Percentiles rank a stretch among this genome's conserved stretches.
phyloP scores from a whole-genome alignment of 2,113 vertebrate species.

The Leptocoma aspasia region DNA sequence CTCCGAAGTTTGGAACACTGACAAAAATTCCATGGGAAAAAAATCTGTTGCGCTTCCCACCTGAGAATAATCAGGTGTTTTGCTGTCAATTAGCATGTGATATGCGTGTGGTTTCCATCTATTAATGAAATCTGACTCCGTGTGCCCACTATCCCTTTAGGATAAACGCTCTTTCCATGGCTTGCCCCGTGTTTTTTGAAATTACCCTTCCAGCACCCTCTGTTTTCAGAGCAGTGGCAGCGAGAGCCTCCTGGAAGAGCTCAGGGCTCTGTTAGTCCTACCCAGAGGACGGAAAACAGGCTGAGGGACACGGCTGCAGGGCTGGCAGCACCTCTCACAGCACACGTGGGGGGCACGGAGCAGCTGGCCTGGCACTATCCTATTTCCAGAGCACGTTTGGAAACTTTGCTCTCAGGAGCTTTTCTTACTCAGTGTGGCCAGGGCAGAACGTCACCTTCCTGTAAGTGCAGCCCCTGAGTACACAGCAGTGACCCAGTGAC shows the following conservation, averaged over 20 bases:
- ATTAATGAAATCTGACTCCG: not conserved
- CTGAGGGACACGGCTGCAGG: not conserved
- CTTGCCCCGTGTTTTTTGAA: not conserved
- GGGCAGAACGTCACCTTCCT: not conserved
- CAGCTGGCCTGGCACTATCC: not conserved
- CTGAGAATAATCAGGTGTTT: not conserved
- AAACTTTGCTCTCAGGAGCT: not conserved
- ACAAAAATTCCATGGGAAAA: not conserved
- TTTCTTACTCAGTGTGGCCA: not conserved
- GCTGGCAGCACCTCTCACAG: not conserved
- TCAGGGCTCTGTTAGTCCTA: not conserved
- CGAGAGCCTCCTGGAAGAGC: not conserved
- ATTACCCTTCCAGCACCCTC: not conserved
- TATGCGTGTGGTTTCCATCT: not conserved
- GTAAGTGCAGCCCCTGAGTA: not conserved
- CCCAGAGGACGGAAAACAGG: not conserved
- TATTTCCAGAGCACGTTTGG: not conserved
- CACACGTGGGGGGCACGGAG: not conserved
- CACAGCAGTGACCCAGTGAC: not conserved
- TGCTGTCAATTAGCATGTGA: not conserved
- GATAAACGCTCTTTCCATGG: not conserved
- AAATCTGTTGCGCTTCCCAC: not conserved
- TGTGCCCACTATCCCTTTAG: not conserved
- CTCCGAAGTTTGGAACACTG: not conserved
- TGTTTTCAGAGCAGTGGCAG: not conserved